phyloP scores from a whole-genome alignment of 2,113 vertebrate genomes.

The Calonectris borealis region DNA sequence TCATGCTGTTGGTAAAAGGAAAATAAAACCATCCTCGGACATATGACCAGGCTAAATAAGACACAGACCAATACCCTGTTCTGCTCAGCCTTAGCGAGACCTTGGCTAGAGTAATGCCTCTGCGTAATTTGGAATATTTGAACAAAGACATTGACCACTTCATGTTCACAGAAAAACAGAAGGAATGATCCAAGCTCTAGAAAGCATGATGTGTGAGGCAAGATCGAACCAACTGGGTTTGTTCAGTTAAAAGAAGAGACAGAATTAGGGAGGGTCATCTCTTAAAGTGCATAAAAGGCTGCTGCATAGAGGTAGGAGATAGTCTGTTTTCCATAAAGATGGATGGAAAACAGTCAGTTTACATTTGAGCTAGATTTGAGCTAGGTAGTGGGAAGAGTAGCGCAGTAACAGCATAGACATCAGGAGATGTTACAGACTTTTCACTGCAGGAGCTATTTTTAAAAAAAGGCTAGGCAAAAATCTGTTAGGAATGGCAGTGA shows the following conservation, averaged over 20 bases:
- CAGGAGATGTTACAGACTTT: not conserved
- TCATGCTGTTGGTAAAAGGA: not conserved
- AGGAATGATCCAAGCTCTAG: not conserved
- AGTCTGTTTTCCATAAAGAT: not conserved
- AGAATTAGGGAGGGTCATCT: not conserved
- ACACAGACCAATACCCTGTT: not conserved
- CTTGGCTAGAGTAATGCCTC: not conserved
- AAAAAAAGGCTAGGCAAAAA: not conserved
- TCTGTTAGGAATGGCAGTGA: not conserved
- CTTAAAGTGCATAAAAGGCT: not conserved
- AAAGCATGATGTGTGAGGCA: not conserved
- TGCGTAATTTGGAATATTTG: not conserved
- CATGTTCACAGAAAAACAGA: not conserved
- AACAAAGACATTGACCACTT: not conserved
- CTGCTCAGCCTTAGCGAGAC: not conserved
- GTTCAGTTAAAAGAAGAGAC: not conserved
- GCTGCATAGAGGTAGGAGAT: not conserved
- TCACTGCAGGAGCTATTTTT: not conserved
- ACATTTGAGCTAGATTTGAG: not conserved
- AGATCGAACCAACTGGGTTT: not conserved
- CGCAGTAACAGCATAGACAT: not conserved
- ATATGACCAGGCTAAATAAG: not conserved
- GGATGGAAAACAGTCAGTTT: not conserved
- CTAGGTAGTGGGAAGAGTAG: not conserved
- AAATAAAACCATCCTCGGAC: not conserved